phyloP scores from a whole-genome alignment of 2,888 invertebrate species.

The Drosophila pegasa region DNA sequence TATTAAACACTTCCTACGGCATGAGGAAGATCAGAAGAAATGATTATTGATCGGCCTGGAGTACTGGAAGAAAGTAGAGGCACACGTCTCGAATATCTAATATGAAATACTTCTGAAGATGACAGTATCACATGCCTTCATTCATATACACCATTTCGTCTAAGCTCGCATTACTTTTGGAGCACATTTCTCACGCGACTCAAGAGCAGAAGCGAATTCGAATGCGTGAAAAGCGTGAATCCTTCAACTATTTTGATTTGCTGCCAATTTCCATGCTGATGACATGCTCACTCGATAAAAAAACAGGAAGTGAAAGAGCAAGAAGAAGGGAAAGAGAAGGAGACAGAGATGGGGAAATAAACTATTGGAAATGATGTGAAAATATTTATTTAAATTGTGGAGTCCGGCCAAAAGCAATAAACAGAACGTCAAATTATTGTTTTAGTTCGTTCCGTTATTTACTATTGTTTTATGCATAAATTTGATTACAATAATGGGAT shows the following conservation, averaged over 20 bases:
- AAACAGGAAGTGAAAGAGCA: neutral
- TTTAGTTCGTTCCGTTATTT: slow-evolving; percentile 15
- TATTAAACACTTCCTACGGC: too few relatives aligned
- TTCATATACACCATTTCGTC: too few relatives aligned
- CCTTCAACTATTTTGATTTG: slow-evolving; percentile 5
- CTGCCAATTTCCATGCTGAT: slow-evolving; percentile 39
- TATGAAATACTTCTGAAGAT: too few relatives aligned
- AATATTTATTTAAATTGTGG: slow-evolving; percentile 66
- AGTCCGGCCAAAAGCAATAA: slow-evolving; percentile 41
- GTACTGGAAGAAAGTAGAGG: too few relatives aligned
- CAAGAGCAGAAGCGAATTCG: neutral
- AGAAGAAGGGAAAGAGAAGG: neutral
- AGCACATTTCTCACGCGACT: neutral
- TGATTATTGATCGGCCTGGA: too few relatives aligned
- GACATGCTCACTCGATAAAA: slow-evolving; percentile 25
- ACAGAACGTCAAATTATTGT: slow-evolving; percentile 52
- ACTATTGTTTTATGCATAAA: slow-evolving; percentile 19
- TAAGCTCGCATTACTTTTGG: neutral
- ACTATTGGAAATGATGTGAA: slow-evolving; percentile 48
- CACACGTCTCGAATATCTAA: too few relatives aligned
- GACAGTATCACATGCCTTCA: too few relatives aligned
- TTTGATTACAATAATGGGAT: slow-evolving; percentile 17
- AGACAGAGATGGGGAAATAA: neutral
- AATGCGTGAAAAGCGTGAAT: neutral
- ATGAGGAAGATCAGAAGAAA: too few relatives aligned